phyloP scores from a whole-genome alignment of 1,140 invertebrate species.

The Asbolus verrucosus region DNA sequence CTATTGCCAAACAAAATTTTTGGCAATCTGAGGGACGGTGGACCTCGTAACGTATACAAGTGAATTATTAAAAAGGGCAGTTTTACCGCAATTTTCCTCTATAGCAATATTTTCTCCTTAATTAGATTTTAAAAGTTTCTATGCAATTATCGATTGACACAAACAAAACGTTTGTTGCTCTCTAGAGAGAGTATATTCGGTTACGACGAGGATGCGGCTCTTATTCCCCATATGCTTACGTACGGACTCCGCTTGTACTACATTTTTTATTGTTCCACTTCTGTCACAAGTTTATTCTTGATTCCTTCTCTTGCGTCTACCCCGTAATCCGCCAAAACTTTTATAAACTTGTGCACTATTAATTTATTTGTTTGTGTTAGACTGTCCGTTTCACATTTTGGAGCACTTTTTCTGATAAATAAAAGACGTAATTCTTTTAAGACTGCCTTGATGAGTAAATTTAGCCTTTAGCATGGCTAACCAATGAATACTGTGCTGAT shows the following conservation, averaged over 20 bases:
- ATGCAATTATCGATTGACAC: slow-evolving; percentile 34
- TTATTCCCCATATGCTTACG: slow-evolving; percentile 34
- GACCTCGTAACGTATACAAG: neutral
- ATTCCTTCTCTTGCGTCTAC: slow-evolving; percentile 31
- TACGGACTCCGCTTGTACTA: slow-evolving; percentile 34
- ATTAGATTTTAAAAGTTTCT: slow-evolving; percentile 37
- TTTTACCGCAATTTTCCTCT: slow-evolving; percentile 24
- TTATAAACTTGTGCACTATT: slow-evolving; percentile 42
- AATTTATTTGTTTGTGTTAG: slow-evolving; percentile 30
- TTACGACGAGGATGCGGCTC: slow-evolving; percentile 17
- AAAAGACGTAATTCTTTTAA: no score
- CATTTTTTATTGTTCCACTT: slow-evolving; percentile 42
- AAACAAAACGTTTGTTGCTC: slow-evolving; percentile 30
- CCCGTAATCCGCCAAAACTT: slow-evolving; percentile 29
- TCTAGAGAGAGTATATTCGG: slow-evolving; percentile 18
- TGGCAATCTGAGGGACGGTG: slow-evolving; percentile 8
- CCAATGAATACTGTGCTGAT: no score
- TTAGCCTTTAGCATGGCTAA: no score
- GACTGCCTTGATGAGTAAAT: no score
- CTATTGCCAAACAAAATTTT: slow-evolving; percentile 25
- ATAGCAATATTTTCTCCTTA: neutral
- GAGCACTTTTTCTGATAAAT: no score
- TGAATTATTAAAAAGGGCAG: slow-evolving; percentile 1
- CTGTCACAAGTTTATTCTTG: slow-evolving; percentile 41
- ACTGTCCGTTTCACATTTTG: neutral